A percentile compares a stretch with the other conserved stretches of the same genome.
Evolutionary conservation across 1,140 invertebrate genomes (phyloP).

Genomic region (Rhagoletis pomonella): DNA sequence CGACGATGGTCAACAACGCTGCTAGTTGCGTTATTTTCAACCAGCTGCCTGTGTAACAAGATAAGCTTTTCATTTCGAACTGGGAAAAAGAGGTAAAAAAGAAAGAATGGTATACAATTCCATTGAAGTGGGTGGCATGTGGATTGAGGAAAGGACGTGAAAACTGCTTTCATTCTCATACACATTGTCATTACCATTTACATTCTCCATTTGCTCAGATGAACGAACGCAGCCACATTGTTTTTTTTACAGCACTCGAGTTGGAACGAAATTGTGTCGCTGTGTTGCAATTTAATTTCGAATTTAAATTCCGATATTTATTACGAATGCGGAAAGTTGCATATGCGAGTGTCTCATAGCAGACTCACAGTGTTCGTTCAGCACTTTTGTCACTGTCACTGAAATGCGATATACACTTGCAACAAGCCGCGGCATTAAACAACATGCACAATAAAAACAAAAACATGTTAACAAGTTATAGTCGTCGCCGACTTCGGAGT

Average conservation of each 20-base stretch:
- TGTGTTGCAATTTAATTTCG: conserved; percentile 43
- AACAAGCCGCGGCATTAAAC: neutral
- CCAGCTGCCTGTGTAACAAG: neutral
- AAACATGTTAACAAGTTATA: neutral
- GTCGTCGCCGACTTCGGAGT: neutral
- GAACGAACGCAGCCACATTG: neutral
- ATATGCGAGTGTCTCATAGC: neutral
- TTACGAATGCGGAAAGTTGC: conserved; percentile 10
- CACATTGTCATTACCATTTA: conserved; percentile 16
- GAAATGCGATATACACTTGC: neutral
- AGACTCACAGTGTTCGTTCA: neutral
- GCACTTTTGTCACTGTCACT: neutral
- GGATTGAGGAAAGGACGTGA: neutral
- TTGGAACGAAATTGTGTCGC: neutral
- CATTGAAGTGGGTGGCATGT: neutral
- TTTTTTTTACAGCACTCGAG: neutral
- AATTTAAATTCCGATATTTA: conserved; percentile 30
- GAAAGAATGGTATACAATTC: neutral
- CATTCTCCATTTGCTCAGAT: neutral
- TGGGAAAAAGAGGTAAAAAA: neutral
- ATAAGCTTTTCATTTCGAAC: conserved; percentile 13
- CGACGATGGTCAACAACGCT: neutral
- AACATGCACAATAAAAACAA: neutral
- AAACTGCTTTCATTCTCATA: neutral
- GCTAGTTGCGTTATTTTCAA: neutral